Base-by-base conservation (phyloP, 1,140 invertebrate genomes). In the Cryptotermes secundus region DNA sequence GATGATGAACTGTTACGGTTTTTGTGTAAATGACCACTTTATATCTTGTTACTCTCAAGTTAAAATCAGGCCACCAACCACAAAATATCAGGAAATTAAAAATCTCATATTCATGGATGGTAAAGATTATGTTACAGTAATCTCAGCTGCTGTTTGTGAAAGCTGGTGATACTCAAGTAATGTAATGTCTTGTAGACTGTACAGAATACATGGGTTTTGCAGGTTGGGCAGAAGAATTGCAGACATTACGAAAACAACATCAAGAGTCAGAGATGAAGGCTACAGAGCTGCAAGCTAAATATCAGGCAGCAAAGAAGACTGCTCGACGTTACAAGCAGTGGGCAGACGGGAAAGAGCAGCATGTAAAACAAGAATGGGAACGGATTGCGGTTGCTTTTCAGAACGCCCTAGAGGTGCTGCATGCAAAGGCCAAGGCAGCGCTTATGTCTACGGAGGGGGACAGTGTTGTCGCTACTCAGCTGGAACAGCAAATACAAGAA, bases 221-320 rank as follows among this genome's bases (percentile, higher is more conserved):
- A 72, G 59, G 59, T n/a, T 72, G 59, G 59, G 59, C 59, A n/a
- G 59, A 72, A 14, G 59, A 72, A 26, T 72, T 72, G 59, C 59
- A 72, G 9, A 72, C 59, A 72, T n/a, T 72, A 72, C 59, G 59
- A 16, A 72, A 72, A 72, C 59, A 31, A 72, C 7, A 7, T 72
- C 26, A 72, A 72, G 59, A 72, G 26, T 72, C 7, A 4, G 59
- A 72, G 59, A 72, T 9, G 14, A 72, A n/a, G 14, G n/a, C 16
- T 12, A 4, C 6, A n/a, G 59, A 72, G 31, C 59, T 72, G 26
- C n/a, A 72, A 2, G 1, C 7, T 10, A 72, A 72, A 26, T 72
- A 72, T n/a, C 59, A 31, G 31, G 59, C 59, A 72, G 59, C 59
- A 31, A 72, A 72, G n/a, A 72, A 72, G 59, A 72, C 26, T n/a